Percentiles rank a stretch among this genome's conserved stretches.
phyloP scores from a whole-genome alignment of 2,113 vertebrate species.

The Epinephelus fuscoguttatus region DNA sequence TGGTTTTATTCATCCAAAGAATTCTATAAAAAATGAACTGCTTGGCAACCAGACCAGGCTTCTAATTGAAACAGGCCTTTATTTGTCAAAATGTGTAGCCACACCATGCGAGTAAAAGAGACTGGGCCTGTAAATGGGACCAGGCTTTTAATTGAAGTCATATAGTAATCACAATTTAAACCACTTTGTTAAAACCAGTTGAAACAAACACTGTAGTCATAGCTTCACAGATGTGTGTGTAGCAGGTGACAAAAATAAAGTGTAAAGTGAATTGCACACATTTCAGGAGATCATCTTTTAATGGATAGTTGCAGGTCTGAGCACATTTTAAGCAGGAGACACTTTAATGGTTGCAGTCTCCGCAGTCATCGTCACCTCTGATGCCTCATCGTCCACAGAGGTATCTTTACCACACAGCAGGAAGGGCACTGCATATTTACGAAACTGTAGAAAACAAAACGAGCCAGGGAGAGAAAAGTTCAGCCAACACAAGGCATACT shows the following conservation, averaged over 20 bases:
- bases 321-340: constrained; percentile 60
- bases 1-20: too few species aligned
- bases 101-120: too few species aligned
- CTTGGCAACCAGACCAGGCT: too few species aligned
- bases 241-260: neutral
- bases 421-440: constrained; percentile 67
- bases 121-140: too few species aligned
- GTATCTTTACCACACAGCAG: constrained; percentile 67
- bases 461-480: neutral
- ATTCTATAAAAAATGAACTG: too few species aligned
- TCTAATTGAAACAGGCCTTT: too few species aligned
- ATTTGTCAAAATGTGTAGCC: too few species aligned
- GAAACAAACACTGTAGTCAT: neutral
- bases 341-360: constrained; percentile 55
- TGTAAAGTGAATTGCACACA: neutral
- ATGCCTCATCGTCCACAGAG: constrained; percentile 52
- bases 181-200: too few species aligned
- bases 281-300: neutral
- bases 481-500: neutral
- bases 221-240: neutral
- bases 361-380: constrained; percentile 46
- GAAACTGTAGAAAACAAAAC: constrained; percentile 64
- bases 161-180: too few species aligned
- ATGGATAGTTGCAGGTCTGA: neutral
- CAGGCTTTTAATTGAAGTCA: too few species aligned